Percentiles rank a stretch among this genome's conserved stretches.
These are phyloP conservation scores for Trichomycterus rosablanca DNA, from an alignment of 2,113 vertebrate genomes.

Conservation along the genomic window DNA sequence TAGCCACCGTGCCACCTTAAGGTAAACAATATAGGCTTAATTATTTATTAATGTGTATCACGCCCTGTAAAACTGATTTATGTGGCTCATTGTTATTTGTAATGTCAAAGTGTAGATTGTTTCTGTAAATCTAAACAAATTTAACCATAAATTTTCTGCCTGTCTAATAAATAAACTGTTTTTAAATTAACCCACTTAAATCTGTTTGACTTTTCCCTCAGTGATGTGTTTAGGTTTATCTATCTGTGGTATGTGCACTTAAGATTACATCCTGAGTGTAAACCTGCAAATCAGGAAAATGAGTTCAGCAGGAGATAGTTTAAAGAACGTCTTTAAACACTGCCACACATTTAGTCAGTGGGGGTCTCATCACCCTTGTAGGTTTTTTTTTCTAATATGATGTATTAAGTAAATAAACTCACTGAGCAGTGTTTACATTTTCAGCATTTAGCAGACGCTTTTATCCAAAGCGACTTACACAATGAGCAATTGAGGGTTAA, in stretches of 20 bases:
- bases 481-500: too few relatives aligned
- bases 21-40: too few relatives aligned
- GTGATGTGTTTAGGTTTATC: constrained; percentile 37
- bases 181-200: constrained; percentile 31
- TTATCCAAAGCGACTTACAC: too few relatives aligned
- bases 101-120: constrained; percentile 22
- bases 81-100: too few relatives aligned
- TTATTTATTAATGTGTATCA: too few relatives aligned
- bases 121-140: too few relatives aligned
- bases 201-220: constrained; percentile 41
- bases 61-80: too few relatives aligned
- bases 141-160: constrained; percentile 43
- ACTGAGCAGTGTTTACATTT: too few relatives aligned
- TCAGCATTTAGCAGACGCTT: too few relatives aligned
- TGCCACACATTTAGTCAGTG: constrained; percentile 47
- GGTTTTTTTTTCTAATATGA: too few relatives aligned
- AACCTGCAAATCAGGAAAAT: constrained; percentile 35
- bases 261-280: constrained; percentile 40
- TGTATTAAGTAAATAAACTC: constrained; percentile 5
- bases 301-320: constrained; percentile 26
- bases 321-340: constrained; percentile 7
- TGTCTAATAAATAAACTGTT: constrained; percentile 40
- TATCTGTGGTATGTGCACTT: constrained; percentile 43
- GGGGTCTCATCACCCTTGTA: too few relatives aligned
- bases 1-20: too few relatives aligned